Base-by-base conservation (phyloP, 1,140 invertebrate genomes). In the Drosophila sp. region DNA sequence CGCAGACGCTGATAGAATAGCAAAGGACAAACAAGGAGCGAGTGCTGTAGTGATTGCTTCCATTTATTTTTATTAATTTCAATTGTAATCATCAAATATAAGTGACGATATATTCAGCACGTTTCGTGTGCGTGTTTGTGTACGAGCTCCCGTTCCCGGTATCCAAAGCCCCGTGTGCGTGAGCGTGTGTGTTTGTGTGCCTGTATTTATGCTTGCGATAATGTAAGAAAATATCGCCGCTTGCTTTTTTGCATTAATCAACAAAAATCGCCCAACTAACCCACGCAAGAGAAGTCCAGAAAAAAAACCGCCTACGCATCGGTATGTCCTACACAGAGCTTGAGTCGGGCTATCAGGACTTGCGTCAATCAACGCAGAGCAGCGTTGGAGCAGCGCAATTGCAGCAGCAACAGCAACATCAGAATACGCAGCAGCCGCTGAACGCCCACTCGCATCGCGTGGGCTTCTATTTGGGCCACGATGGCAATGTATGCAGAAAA, bases 271-370 rank as follows among this genome's bases (percentile, higher is more conserved):
- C n/a, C 48, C n/a, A 51, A 51, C 63, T 59, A 27, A 34, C 25
- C 11, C 48, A 76, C 41, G 48, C 36, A 62, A 51, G 36, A 75
- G 7, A 58, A 34, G 16, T 46, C 21, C 21, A 18, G 16, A 16
- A 70, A 14, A 40, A 48, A 48, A 13, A 62, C 9, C n/a, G 77
- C 5, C 41, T n/a, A 58, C 53, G 57, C 38, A 36, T n/a, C 36
- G 32, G 9, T 9, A 97, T 97, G 96, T 97, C 96, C 92, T 97
- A 97, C 92, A 97, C 96, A 90, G 96, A 97, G 93, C 92, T 97
- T 81, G 96, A 97, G 94, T 96, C 96, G 93, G 96, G 96, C 62
- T 97, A 97, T 93, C 96, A 97, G 94, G 96, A 95, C 72, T 93
- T 96, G 77, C 94, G 94, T 78, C 95, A 95, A 90, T 93, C 94